These are phyloP conservation scores for Psococerastis gibbosa DNA, from an alignment of 2,888 invertebrate species.

Conservation along the genomic window DNA sequence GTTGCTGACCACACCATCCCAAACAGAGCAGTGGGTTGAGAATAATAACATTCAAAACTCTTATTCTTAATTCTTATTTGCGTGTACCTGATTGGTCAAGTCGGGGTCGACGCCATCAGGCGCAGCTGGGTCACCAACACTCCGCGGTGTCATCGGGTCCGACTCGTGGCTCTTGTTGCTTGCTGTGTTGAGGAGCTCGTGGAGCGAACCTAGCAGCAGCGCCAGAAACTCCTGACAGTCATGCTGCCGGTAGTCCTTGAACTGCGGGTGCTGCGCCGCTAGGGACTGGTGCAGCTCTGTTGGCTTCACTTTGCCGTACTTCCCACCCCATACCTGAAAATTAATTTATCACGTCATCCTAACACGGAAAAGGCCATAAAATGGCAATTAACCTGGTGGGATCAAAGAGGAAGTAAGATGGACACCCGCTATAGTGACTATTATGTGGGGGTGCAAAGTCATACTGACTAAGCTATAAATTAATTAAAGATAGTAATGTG, in stretches of 20 bases:
- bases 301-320: conserved; percentile 32
- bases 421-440: too few relatives aligned
- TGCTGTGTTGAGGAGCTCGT: conserved; percentile 35
- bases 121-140: conserved; percentile 12
- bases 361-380: too few relatives aligned
- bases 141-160: conserved; percentile 14
- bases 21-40: too few relatives aligned
- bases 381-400: too few relatives aligned
- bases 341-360: too few relatives aligned
- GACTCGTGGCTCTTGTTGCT: conserved; percentile 18
- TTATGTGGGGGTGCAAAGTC: too few relatives aligned
- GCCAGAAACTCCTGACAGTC: conserved; percentile 48
- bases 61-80: too few relatives aligned
- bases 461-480: too few relatives aligned
- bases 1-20: too few relatives aligned
- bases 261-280: conserved; percentile 36
- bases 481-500: too few relatives aligned
- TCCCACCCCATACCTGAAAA: conserved; percentile 34
- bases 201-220: conserved; percentile 36
- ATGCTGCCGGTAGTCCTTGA: conserved; percentile 41
- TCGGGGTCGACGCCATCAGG: background rate
- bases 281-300: conserved; percentile 37
- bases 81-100: conserved; percentile 3
- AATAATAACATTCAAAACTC: too few relatives aligned
- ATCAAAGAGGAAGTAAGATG: too few relatives aligned